Percentiles rank a stretch among this genome's conserved stretches.
Conservation (phyloP, 1,140 invertebrate species). For the Gryllus bimaculatus region DNA sequence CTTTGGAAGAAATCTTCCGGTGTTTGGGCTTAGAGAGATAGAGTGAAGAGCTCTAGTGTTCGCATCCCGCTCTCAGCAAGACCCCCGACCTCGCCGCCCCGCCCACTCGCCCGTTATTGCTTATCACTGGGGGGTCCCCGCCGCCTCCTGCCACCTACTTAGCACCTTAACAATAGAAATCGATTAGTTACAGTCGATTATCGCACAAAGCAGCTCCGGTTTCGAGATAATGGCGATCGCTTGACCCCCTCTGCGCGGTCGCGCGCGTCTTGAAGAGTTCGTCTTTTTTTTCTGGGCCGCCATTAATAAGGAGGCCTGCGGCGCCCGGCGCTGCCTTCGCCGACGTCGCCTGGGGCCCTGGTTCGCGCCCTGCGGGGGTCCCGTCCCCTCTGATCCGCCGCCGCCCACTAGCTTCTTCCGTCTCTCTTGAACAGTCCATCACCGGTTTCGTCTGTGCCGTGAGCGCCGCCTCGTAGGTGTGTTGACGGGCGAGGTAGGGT, state of each 20-base stretch:
- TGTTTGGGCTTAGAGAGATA: too few species aligned
- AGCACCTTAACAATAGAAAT: conserved; percentile 1
- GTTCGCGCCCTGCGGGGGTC: not conserved
- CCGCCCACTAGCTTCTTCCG: too few species aligned
- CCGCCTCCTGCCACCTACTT: not conserved
- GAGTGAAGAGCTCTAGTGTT: too few species aligned
- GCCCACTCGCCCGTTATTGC: not conserved
- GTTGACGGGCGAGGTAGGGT: too few species aligned
- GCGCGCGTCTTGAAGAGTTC: not conserved
- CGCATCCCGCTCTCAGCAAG: too few species aligned
- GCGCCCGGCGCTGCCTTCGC: not conserved
- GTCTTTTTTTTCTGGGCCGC: not conserved
- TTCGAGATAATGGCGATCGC: not conserved
- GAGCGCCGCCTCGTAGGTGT: too few species aligned
- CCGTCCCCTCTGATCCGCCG: not conserved
- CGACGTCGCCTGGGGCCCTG: not conserved
- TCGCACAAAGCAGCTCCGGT: not conserved
- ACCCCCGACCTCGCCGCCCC: too few species aligned
- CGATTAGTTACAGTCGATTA: conserved; percentile 1
- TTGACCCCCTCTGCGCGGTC: not conserved
- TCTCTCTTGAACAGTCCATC: too few species aligned
- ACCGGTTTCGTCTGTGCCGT: too few species aligned
- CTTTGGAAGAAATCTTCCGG: too few species aligned
- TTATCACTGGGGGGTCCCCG: not conserved
- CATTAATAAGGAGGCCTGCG: not conserved